Evolutionary conservation across 2,888 invertebrate species (phyloP).

Genomic region (Ornithoptera priamus): DNA sequence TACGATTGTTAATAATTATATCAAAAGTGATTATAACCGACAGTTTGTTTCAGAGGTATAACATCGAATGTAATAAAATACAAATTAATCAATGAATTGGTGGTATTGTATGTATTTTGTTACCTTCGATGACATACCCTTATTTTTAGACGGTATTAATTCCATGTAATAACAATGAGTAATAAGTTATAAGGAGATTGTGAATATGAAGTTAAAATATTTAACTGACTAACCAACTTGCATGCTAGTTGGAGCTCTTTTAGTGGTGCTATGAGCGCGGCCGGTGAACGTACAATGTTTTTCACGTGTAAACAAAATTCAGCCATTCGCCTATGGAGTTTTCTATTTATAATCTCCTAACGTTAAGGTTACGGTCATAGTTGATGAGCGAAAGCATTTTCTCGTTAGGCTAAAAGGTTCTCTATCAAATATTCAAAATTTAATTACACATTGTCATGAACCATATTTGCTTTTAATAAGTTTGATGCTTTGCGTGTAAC

Average conservation of each 20-base stretch:
- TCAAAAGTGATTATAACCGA: too few relatives aligned
- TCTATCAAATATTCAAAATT: constrained; percentile 5
- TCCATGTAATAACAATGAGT: neutral
- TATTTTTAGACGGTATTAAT: too few relatives aligned
- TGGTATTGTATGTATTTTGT: too few relatives aligned
- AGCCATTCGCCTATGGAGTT: constrained; percentile 21
- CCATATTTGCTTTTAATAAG: neutral
- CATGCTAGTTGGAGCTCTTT: constrained; percentile 2
- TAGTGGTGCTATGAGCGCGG: constrained; percentile 3
- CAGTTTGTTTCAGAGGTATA: too few relatives aligned
- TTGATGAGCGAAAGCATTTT: constrained; percentile 10
- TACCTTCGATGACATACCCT: too few relatives aligned
- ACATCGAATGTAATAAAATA: too few relatives aligned
- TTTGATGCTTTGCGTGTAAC: too few relatives aligned
- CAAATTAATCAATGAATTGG: too few relatives aligned
- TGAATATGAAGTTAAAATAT: neutral
- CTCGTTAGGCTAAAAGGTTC: constrained; percentile 16
- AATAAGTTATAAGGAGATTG: neutral
- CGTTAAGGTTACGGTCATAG: constrained; percentile 28
- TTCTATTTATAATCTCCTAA: constrained; percentile 27
- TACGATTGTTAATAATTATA: too few relatives aligned
- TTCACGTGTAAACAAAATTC: constrained; percentile 22
- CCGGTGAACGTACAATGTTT: constrained; percentile 14
- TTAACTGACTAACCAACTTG: constrained; percentile 27
- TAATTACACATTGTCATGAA: neutral